These are phyloP conservation scores for Sander lucioperca DNA, from an alignment of 2,113 vertebrate genomes.

Conservation along the genomic window DNA sequence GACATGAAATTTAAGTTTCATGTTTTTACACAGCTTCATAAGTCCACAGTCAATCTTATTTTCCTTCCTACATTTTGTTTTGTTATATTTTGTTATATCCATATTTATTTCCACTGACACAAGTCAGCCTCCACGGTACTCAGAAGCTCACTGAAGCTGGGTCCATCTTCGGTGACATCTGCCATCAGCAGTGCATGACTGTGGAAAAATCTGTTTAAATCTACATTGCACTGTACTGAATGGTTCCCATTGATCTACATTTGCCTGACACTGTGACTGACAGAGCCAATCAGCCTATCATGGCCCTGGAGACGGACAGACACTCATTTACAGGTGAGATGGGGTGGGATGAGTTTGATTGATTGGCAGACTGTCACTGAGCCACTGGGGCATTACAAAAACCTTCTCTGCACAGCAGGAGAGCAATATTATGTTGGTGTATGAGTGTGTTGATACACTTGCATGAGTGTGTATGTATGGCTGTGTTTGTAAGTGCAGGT, in stretches of 20 bases:
- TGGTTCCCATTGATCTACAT: slow-evolving; percentile 79
- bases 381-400: slow-evolving; percentile 73
- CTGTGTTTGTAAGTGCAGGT: slow-evolving; percentile 45
- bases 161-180: slow-evolving; percentile 76
- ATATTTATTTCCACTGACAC: slow-evolving; percentile 62
- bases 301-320: slow-evolving; percentile 78
- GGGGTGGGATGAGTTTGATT: slow-evolving; percentile 74
- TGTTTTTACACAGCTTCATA: slow-evolving; percentile 4
- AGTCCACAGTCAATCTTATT: background rate
- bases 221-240: slow-evolving; percentile 63
- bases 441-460: slow-evolving; percentile 33
- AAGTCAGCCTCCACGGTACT: slow-evolving; percentile 43
- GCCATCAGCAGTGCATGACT: slow-evolving; percentile 79
- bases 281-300: slow-evolving; percentile 82
- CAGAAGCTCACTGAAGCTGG: slow-evolving; percentile 71
- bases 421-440: slow-evolving; percentile 60
- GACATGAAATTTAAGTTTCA: background rate
- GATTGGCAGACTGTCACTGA: slow-evolving; percentile 80
- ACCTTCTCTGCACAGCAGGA: slow-evolving; percentile 50
- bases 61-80: slow-evolving; percentile 17
- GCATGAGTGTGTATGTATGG: slow-evolving; percentile 33
- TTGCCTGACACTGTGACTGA: slow-evolving; percentile 79
- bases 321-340: slow-evolving; percentile 81
- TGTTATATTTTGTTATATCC: slow-evolving; percentile 33
- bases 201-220: slow-evolving; percentile 75